These are phyloP conservation scores for Colostygia pectinataria DNA, from an alignment of 2,888 invertebrate genomes.

Conservation along the genomic window DNA sequence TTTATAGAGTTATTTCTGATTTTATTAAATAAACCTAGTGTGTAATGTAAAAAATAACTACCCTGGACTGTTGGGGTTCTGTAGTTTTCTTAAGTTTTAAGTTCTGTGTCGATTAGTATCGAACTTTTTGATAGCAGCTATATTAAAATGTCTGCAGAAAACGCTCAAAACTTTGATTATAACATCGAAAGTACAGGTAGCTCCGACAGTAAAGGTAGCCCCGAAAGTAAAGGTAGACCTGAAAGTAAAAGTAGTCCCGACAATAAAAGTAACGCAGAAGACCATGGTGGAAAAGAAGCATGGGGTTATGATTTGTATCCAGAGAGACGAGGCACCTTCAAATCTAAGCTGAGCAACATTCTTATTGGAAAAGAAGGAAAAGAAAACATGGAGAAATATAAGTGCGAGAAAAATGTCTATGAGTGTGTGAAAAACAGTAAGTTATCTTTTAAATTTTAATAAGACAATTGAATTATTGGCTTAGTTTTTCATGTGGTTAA, in stretches of 20 bases:
- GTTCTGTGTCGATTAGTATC: too few species aligned
- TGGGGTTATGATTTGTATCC: slow-evolving; percentile 94
- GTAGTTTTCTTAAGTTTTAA: too few species aligned
- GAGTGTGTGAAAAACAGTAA: slow-evolving; percentile 88
- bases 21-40: too few species aligned
- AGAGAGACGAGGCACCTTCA: slow-evolving; percentile 86
- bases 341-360: slow-evolving; percentile 79
- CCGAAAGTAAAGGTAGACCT: slow-evolving; percentile 24
- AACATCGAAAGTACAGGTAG: slow-evolving; percentile 17
- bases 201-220: slow-evolving; percentile 23
- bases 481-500: too few species aligned
- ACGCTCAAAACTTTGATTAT: slow-evolving; percentile 24
- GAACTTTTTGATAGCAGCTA: too few species aligned
- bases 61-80: too few species aligned
- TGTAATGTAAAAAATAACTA: too few species aligned
- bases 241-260: not conserved
- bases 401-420: slow-evolving; percentile 91
- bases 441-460: too few species aligned
- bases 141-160: slow-evolving; percentile 46
- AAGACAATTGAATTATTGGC: too few species aligned
- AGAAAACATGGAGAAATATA: slow-evolving; percentile 87
- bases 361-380: slow-evolving; percentile 86
- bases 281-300: slow-evolving; percentile 45
- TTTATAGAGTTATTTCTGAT: too few species aligned
- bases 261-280: slow-evolving; percentile 26